Percentiles rank a stretch among this genome's conserved stretches.
These are phyloP conservation scores for Acestrorhynchus altus DNA, from an alignment of 2,797 vertebrate species.

Conservation along the genomic window DNA sequence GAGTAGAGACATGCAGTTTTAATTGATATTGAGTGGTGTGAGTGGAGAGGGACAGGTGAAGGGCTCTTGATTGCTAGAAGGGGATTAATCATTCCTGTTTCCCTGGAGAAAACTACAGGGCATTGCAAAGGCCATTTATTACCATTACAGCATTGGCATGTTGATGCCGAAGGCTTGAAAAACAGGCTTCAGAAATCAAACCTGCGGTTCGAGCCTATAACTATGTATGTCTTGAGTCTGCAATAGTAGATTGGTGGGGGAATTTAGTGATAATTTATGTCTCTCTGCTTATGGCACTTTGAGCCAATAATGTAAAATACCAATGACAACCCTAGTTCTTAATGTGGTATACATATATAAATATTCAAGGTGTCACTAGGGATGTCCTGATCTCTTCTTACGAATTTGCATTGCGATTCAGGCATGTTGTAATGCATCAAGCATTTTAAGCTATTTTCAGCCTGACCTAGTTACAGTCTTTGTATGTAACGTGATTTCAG, in stretches of 20 bases:
- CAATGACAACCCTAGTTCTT: no score
- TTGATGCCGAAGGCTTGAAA: conserved; percentile 59
- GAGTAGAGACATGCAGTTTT: conserved; percentile 50
- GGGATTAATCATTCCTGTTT: conserved; percentile 62
- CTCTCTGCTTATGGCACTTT: background rate
- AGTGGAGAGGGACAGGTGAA: conserved; percentile 53
- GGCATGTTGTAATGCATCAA: no score
- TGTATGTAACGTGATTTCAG: no score
- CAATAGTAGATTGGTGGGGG: background rate
- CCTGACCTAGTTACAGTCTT: no score
- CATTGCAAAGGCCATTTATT: conserved; percentile 58
- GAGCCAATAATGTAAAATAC: background rate
- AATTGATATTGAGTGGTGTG: conserved; percentile 67
- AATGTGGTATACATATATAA: no score
- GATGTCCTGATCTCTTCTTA: no score
- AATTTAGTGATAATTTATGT: background rate
- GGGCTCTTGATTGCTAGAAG: conserved; percentile 48
- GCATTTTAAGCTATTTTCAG: no score
- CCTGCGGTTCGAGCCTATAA: background rate
- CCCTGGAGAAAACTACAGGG: conserved; percentile 40
- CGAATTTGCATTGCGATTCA: no score
- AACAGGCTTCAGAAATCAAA: conserved; percentile 14
- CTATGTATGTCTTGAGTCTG: conserved; percentile 8
- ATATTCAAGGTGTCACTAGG: no score
- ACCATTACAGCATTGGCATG: conserved; percentile 66